phyloP scores from a whole-genome alignment of 92 coral and sea anemone species.

The Phenganax stokvisi region DNA sequence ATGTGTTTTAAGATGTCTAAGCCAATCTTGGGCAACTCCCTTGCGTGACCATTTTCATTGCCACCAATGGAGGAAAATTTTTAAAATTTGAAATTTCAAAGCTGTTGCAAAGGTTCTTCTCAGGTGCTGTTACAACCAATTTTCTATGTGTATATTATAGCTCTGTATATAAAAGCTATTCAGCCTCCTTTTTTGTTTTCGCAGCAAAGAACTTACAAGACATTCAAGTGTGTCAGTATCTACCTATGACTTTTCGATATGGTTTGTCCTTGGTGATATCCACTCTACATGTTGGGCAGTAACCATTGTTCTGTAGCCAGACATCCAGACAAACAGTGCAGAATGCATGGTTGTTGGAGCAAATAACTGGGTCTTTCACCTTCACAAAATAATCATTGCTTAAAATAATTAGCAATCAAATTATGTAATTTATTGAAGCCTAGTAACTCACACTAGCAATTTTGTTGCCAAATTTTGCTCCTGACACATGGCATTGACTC shows the following conservation, averaged over 20 bases:
- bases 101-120: too few species aligned
- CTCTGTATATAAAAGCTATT: too few species aligned
- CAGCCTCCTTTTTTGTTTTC: neutral
- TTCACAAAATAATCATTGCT: slow-evolving; percentile 24
- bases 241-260: slow-evolving; percentile 89
- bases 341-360: slow-evolving; percentile 95
- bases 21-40: too few species aligned
- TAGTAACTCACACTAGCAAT: too few species aligned
- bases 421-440: neutral
- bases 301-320: slow-evolving; percentile 80
- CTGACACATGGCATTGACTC: too few species aligned
- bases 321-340: slow-evolving; percentile 92
- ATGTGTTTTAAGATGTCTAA: too few species aligned
- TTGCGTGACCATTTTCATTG: too few species aligned
- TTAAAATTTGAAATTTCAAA: too few species aligned
- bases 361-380: slow-evolving; percentile 97
- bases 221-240: slow-evolving; percentile 1
- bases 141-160: too few species aligned
- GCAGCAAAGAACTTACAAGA: neutral
- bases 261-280: slow-evolving; percentile 87
- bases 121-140: too few species aligned
- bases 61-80: too few species aligned
- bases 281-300: slow-evolving; percentile 95
- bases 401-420: neutral
- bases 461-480: too few species aligned